Evolutionary conservation across 2,113 vertebrate genomes (phyloP).

Genomic region (Oryzias curvinotus): DNA sequence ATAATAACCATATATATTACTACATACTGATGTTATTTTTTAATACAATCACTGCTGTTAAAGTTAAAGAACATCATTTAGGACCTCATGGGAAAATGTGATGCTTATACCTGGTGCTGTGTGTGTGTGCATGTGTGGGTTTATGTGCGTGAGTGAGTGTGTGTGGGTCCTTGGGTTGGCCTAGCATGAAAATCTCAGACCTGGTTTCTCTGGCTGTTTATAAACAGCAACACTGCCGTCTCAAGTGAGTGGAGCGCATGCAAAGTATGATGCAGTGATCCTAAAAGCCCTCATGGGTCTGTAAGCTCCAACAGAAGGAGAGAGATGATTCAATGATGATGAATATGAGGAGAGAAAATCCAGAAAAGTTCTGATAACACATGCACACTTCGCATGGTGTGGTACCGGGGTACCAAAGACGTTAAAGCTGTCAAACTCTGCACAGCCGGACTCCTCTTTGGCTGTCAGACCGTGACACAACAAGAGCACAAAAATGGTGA

Average conservation of each 20-base stretch:
- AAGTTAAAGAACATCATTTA: constrained; percentile 72
- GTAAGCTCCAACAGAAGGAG: not conserved
- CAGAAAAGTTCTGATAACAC: constrained; percentile 1
- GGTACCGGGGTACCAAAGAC: constrained; percentile 8
- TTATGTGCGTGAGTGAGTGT: not conserved
- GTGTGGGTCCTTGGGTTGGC: constrained; percentile 30
- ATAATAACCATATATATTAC: no score
- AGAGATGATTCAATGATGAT: not conserved
- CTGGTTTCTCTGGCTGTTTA: constrained; percentile 46
- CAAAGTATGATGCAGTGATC: constrained; percentile 29
- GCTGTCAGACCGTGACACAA: constrained; percentile 61
- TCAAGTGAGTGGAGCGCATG: constrained; percentile 36
- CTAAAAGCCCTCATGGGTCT: not conserved
- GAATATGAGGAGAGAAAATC: constrained; percentile 6
- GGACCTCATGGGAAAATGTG: constrained; percentile 64
- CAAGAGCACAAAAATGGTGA: constrained; percentile 30
- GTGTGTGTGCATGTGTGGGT: constrained; percentile 12
- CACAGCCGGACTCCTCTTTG: constrained; percentile 2
- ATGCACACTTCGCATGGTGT: constrained; percentile 5
- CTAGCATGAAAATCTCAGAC: constrained; percentile 43
- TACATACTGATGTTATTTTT: no score
- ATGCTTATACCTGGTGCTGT: constrained; percentile 48
- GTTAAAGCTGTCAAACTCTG: constrained; percentile 14
- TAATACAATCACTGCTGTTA: constrained; percentile 19
- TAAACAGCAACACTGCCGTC: constrained; percentile 27